Evolutionary conservation across 2,797 vertebrate species (phyloP), one percentile per base, ranked within the genome.

Genomic region (Capromys pilorides): DNA sequence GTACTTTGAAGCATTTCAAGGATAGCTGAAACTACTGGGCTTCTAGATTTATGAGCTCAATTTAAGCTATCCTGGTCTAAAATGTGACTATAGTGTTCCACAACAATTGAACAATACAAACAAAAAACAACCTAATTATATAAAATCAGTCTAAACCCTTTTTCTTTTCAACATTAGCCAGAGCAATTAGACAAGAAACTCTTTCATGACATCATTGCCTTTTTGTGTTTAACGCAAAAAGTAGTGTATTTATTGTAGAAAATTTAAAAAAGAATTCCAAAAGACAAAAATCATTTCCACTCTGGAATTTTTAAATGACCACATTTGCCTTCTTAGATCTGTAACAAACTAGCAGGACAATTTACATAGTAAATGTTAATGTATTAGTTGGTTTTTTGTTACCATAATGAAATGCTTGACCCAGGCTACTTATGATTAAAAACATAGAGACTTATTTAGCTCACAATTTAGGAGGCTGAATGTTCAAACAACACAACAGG

Each of bases 161-260:
- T 90, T 93, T 49, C 39, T 49, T 57, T 57, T 57, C 14, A 57
- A 19, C 54, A 57, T 57, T 57, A 57, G 54, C 54, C 54, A 57
- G 54, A 57, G 14, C 16, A 57, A 57, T 57, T 57, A 57, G 54
- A 57, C 16, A 57, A 57, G 54, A 87, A 85, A 91, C 84, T 88
- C 36, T 78, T 73, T 7, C 28, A 81, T 78, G 14, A 81, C 45
- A 81, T 57, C 26, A 69, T 71, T 22, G 83, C 86, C 18, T 54
- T 90, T 92, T 69, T 33, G 80, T 21, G 77, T 93, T 80, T 79
- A 91, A 94, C 69, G 85, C 41, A 86, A 67, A 94, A 93, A 59
- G 36, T 64, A 95, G 61, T 62, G 66, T 0, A 13, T 45, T 90
- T 84, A 82, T 54, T 81, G 24, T 26, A 92, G 66, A 86, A 94